A percentile compares a stretch with the other conserved stretches of the same genome.
Evolutionary conservation across 2,888 invertebrate genomes (phyloP).

Genomic region (Leptinotarsa juncta): DNA sequence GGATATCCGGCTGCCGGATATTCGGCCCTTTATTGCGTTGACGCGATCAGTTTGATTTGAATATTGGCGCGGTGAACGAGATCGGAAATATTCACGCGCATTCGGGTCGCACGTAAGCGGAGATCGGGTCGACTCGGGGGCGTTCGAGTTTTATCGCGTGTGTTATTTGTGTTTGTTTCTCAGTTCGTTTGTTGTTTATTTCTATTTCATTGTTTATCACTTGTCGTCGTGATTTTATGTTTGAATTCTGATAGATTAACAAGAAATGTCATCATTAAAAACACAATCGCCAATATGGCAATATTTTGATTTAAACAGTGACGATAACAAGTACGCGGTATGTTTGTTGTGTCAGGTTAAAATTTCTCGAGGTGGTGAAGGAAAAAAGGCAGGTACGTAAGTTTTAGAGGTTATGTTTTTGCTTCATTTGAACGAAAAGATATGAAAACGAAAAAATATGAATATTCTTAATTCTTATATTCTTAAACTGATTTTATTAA

Average conservation of each 20-base stretch:
- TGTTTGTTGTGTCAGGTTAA: background rate
- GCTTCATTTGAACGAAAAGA: background rate
- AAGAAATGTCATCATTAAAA: background rate
- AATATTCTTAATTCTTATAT: background rate
- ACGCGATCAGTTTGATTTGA: no score
- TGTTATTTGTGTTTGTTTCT: background rate
- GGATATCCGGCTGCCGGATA: no score
- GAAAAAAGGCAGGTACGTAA: background rate
- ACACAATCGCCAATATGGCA: background rate
- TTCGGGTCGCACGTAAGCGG: no score
- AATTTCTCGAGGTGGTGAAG: slow-evolving; percentile 1
- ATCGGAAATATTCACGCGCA: no score
- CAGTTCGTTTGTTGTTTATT: slow-evolving; percentile 39
- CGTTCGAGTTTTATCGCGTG: no score
- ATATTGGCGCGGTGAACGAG: no score
- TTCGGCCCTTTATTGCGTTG: no score
- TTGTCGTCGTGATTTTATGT: background rate
- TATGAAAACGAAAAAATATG: background rate
- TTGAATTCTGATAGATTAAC: background rate
- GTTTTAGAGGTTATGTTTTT: background rate
- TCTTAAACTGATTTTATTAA: background rate
- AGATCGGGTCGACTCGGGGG: no score
- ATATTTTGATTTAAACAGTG: background rate
- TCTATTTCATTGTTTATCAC: slow-evolving; percentile 12
- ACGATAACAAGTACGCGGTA: background rate